Conservation (phyloP, 2,888 invertebrate species). For the Vanessa cardui region DNA sequence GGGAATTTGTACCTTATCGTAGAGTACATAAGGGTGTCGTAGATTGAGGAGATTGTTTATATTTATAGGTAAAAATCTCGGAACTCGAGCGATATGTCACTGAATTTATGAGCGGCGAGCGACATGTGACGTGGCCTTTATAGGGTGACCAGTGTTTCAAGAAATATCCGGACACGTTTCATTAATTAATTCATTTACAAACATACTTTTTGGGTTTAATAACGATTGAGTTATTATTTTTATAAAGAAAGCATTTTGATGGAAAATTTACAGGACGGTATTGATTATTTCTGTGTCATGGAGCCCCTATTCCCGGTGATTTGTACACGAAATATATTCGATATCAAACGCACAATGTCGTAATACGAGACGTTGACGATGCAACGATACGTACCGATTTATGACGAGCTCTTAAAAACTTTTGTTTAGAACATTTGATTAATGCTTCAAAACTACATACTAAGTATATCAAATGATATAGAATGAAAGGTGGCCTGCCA, state of each 20-base stretch:
- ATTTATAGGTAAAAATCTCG: slow-evolving; percentile 58
- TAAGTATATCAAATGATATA: too few species aligned
- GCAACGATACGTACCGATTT: slow-evolving; percentile 69
- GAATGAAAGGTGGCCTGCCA: too few species aligned
- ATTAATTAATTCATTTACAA: neutral
- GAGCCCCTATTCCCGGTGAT: slow-evolving; percentile 45
- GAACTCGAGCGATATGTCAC: slow-evolving; percentile 74
- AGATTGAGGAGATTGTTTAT: slow-evolving; percentile 42
- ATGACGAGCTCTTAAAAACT: slow-evolving; percentile 54
- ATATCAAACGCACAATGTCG: slow-evolving; percentile 75
- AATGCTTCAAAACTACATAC: neutral
- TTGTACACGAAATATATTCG: slow-evolving; percentile 64
- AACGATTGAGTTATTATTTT: too few species aligned
- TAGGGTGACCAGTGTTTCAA: slow-evolving; percentile 41
- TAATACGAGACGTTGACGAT: slow-evolving; percentile 74
- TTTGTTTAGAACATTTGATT: slow-evolving; percentile 8
- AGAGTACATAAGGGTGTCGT: slow-evolving; percentile 47
- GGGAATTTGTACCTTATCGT: slow-evolving; percentile 51
- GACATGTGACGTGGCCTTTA: slow-evolving; percentile 71
- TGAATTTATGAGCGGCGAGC: slow-evolving; percentile 70
- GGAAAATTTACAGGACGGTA: neutral
- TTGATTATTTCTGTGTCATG: neutral
- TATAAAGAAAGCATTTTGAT: neutral
- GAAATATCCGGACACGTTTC: neutral
- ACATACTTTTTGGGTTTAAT: too few species aligned